Base-by-base conservation (phyloP, 2,113 vertebrate species). In the Megaceryle maxima region DNA sequence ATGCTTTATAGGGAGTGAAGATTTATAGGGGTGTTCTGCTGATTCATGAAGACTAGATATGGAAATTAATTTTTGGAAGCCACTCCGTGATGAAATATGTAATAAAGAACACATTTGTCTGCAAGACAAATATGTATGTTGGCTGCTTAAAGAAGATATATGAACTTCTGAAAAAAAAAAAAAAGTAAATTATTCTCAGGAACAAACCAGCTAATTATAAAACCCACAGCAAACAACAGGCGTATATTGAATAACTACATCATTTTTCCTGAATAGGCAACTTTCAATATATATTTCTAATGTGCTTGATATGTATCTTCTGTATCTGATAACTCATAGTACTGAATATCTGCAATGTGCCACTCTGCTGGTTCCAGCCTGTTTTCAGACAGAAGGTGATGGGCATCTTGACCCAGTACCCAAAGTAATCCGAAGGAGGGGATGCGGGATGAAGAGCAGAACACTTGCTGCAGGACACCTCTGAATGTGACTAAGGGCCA, bases 21-120 rank as follows among this genome's bases (percentile, higher is more conserved):
- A 97, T 94, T 95, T 96, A 96, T 77, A 88, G 91, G 75, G 41
- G 60, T 60, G 29, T 88, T 83, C 64, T 96, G 90, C 80, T 95
- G 96, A 97, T 95, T 95, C 89, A 96, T 93, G 85, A 92, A 88
- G 73, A 90, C 53, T 35, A 87, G 83, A 75, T 90, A 87, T 66
- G 75, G 76, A 96, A 96, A 96, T 96, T 89, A 70, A 93, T 95
- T 94, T 94, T 82, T 91, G 83, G 73, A 94, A 97, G 86, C 53
- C 74, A 92, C 48, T 91, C 92, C 86, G 63, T 24, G 77, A 85
- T 94, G 79, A 96, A 97, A 88, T 95, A 91, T 43, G 78, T 53
- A 91, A 70, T 80, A 51, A 41, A 81, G 44, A 84, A 95, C 68
- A 55, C 67, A 90, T 94, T 97, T 96, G 43, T 90, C 81, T 88